These are phyloP conservation scores for Tetranychus urticae DNA, from an alignment of 1,140 invertebrate species.

Conservation along the genomic window DNA sequence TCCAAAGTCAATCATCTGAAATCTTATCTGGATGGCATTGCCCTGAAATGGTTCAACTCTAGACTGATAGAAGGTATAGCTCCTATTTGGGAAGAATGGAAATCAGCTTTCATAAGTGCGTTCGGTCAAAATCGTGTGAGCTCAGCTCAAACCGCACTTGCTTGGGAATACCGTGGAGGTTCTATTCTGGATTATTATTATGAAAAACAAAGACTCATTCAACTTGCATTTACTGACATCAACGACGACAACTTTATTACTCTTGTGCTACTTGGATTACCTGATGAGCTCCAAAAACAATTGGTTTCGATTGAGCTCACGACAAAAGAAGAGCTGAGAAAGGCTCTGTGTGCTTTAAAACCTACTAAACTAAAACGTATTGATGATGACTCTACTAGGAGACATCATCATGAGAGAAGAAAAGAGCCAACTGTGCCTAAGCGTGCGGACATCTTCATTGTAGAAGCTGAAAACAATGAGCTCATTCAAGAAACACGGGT, in stretches of 20 bases:
- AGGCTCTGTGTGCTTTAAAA: background rate
- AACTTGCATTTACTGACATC: background rate
- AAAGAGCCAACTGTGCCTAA: too few species aligned
- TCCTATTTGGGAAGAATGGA: background rate
- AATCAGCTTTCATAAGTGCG: background rate
- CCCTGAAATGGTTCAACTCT: background rate
- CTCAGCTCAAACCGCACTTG: background rate
- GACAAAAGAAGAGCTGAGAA: background rate
- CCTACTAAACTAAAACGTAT: too few species aligned
- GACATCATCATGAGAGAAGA: too few species aligned
- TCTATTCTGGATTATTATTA: background rate
- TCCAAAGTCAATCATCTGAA: background rate
- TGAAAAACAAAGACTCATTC: background rate
- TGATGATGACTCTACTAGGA: too few species aligned
- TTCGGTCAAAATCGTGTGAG: background rate
- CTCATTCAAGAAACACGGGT: too few species aligned
- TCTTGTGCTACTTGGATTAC: background rate
- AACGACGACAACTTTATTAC: background rate
- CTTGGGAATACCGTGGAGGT: background rate
- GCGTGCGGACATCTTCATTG: too few species aligned
- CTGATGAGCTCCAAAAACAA: background rate
- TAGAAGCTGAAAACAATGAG: too few species aligned
- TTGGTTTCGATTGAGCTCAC: background rate
- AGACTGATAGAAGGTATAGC: background rate
- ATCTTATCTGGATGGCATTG: background rate